A percentile compares a stretch with the other conserved stretches of the same genome.
These are phyloP conservation scores for Ellobius talpinus DNA, from an alignment of 2,113 vertebrate species.

Conservation along the genomic window DNA sequence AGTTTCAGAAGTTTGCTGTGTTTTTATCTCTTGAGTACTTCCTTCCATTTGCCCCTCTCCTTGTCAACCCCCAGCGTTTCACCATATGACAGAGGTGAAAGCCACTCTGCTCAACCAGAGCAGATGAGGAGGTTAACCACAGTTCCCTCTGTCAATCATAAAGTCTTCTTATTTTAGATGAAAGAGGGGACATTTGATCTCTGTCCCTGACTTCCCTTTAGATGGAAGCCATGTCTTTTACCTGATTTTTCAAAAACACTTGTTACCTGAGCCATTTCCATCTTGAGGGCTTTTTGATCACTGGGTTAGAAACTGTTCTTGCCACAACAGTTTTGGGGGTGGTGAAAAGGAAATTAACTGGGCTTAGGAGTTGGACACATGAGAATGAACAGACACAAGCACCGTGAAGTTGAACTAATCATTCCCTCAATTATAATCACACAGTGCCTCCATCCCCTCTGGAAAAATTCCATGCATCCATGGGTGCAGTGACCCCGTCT, in stretches of 20 bases:
- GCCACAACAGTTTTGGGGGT: background rate
- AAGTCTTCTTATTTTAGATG: conserved; percentile 68
- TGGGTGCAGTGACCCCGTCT: background rate
- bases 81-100: conserved; percentile 53
- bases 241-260: conserved; percentile 51
- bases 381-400: conserved; percentile 46
- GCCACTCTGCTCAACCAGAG: conserved; percentile 62
- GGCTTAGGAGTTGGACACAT: background rate
- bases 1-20: conserved; percentile 77
- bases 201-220: conserved; percentile 71
- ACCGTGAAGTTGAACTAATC: conserved; percentile 10
- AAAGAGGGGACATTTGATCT: conserved; percentile 82
- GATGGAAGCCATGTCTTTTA: conserved; percentile 65
- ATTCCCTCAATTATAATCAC: background rate
- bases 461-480: background rate
- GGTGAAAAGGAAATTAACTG: background rate
- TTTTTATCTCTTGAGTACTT: conserved; percentile 69
- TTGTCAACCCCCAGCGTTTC: background rate
- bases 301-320: conserved; percentile 31
- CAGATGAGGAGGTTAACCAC: conserved; percentile 73
- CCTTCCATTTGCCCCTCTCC: background rate
- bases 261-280: conserved; percentile 74
- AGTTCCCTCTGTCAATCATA: conserved; percentile 70
- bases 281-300: conserved; percentile 65
- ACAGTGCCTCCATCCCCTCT: background rate